A percentile compares a stretch with the other conserved stretches of the same genome.
These are phyloP conservation scores for Eupithecia pulchellata DNA, from an alignment of 2,888 invertebrate genomes.

Conservation along the genomic window DNA sequence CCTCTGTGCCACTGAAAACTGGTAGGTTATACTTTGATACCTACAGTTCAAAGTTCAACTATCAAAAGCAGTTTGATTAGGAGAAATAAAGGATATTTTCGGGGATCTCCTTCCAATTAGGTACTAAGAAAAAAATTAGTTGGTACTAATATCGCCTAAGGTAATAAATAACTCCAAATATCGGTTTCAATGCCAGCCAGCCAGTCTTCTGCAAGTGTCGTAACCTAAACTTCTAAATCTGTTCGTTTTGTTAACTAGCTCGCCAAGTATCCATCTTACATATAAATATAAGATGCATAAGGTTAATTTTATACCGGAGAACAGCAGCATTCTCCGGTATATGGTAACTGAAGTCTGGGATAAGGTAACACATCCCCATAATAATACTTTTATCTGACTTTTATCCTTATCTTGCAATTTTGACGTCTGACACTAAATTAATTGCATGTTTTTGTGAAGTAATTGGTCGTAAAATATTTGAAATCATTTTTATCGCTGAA, in stretches of 20 bases:
- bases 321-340: too few relatives aligned
- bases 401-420: neutral
- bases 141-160: too few relatives aligned
- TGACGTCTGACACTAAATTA: constrained; percentile 4
- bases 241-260: too few relatives aligned
- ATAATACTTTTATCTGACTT: neutral
- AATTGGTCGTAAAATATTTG: constrained; percentile 20
- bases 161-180: too few relatives aligned
- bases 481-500: constrained; percentile 19
- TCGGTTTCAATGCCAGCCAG: too few relatives aligned
- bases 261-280: too few relatives aligned
- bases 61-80: neutral
- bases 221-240: too few relatives aligned
- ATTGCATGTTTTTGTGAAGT: constrained; percentile 11
- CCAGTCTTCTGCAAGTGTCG: too few relatives aligned
- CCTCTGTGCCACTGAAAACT: constrained; percentile 21
- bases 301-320: too few relatives aligned
- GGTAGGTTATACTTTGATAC: constrained; percentile 6
- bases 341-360: neutral
- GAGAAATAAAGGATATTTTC: neutral
- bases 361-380: neutral
- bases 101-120: too few relatives aligned
- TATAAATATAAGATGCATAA: too few relatives aligned
- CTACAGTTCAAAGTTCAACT: neutral
- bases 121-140: neutral